phyloP scores from a whole-genome alignment of 2,113 vertebrate genomes.

The Eira barbara region DNA sequence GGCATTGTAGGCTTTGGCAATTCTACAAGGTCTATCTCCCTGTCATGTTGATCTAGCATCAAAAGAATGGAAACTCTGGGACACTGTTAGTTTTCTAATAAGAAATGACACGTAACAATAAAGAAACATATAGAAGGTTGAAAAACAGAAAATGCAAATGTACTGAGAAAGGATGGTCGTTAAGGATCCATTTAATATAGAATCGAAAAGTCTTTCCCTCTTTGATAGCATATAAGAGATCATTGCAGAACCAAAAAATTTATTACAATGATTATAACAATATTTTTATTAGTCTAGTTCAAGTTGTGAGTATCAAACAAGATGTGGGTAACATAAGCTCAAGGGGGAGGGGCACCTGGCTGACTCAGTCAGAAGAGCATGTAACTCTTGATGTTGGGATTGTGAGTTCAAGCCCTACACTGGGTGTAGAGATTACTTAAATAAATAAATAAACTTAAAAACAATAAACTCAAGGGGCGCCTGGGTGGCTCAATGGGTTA shows the following conservation, averaged over 20 bases:
- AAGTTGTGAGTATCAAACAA: background rate
- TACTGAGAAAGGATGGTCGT: conserved; percentile 3
- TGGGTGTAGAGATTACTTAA: too few species aligned
- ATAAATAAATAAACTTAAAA: too few species aligned
- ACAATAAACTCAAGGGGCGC: too few species aligned
- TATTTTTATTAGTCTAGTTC: conserved; percentile 5
- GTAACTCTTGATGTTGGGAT: background rate
- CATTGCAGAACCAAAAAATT: background rate
- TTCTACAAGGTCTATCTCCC: conserved; percentile 36
- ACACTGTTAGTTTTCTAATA: conserved; percentile 35
- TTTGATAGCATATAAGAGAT: background rate
- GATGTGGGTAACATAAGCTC: background rate
- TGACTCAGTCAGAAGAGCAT: background rate
- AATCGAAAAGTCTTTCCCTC: background rate
- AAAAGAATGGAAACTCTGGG: conserved; percentile 39
- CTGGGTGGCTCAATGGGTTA: too few species aligned
- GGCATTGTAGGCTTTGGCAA: conserved; percentile 43
- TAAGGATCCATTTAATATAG: background rate
- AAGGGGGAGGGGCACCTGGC: background rate
- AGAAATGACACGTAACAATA: conserved; percentile 28
- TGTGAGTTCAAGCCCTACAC: too few species aligned
- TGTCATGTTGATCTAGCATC: conserved; percentile 31
- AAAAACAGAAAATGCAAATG: background rate
- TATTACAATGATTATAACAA: background rate
- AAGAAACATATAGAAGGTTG: conserved; percentile 15